phyloP scores from a whole-genome alignment of 1,140 invertebrate genomes.

The Zeugodacus cucurbitae region DNA sequence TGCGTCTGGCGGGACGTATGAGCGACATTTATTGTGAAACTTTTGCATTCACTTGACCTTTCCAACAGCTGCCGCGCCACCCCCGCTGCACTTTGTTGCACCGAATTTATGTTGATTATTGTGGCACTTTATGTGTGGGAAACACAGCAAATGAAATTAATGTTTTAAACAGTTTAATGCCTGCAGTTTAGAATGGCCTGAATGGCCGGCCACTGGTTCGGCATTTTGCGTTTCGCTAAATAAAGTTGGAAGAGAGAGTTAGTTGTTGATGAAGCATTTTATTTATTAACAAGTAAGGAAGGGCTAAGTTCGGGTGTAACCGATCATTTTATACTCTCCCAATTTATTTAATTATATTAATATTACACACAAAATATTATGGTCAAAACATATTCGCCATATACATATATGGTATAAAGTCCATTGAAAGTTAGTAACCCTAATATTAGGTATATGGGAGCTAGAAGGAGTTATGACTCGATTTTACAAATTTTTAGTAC shows the following conservation, averaged over 20 bases:
- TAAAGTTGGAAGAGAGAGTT: neutral
- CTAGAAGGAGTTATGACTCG: too few relatives aligned
- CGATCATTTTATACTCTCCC: too few relatives aligned
- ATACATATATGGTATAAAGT: too few relatives aligned
- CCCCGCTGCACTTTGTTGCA: neutral
- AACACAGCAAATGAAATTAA: neutral
- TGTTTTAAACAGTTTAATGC: neutral
- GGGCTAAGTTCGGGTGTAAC: too few relatives aligned
- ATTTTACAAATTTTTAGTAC: too few relatives aligned
- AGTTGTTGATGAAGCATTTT: neutral
- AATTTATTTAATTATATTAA: too few relatives aligned
- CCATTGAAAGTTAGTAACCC: too few relatives aligned
- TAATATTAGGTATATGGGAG: too few relatives aligned
- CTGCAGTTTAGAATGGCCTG: neutral
- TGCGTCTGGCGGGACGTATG: neutral
- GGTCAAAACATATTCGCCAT: too few relatives aligned
- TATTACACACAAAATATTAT: too few relatives aligned
- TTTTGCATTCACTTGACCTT: conserved; percentile 1
- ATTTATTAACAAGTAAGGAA: neutral
- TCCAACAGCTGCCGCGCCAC: neutral
- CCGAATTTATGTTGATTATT: conserved; percentile 6
- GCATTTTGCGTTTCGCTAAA: neutral
- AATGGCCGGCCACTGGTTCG: neutral
- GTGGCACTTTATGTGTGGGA: neutral
- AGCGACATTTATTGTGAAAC: conserved; percentile 24